Evolutionary conservation across 2,113 vertebrate species (phyloP).

Genomic region (Emydocephalus ijimae): DNA sequence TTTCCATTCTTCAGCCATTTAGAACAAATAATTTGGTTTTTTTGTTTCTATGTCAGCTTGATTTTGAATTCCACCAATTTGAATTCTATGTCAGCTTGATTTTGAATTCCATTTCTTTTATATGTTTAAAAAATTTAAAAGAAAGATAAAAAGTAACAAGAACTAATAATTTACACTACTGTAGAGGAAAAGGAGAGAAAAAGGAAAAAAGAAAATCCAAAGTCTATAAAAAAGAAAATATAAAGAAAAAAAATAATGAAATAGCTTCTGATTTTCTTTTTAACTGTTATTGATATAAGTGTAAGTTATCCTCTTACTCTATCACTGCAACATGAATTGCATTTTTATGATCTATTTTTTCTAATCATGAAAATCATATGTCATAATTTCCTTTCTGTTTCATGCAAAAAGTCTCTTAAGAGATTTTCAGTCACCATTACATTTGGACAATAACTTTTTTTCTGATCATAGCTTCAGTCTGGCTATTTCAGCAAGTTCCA

Average conservation of each 20-base stretch:
- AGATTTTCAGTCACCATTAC: neutral
- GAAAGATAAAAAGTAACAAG: neutral
- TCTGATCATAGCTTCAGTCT: neutral
- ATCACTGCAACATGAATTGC: neutral
- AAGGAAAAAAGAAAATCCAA: neutral
- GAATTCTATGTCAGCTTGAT: conserved; percentile 17
- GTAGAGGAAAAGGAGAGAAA: neutral
- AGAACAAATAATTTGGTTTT: neutral
- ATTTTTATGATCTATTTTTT: neutral
- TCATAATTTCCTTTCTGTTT: neutral
- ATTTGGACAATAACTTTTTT: neutral
- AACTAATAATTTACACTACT: neutral
- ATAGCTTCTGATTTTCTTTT: neutral
- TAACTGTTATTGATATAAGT: neutral
- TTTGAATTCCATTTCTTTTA: conserved; percentile 1
- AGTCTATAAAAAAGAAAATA: neutral
- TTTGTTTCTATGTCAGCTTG: neutral
- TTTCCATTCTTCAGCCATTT: conserved; percentile 22
- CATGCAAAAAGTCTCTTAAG: neutral
- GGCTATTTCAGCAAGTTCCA: neutral
- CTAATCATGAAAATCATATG: neutral
- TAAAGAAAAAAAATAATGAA: neutral
- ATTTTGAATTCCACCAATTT: conserved; percentile 26
- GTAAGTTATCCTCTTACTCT: neutral
- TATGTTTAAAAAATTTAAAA: neutral